Evolutionary conservation across 2,888 invertebrate genomes (phyloP).

Genomic region (Caenorhabditis macrosperma): DNA sequence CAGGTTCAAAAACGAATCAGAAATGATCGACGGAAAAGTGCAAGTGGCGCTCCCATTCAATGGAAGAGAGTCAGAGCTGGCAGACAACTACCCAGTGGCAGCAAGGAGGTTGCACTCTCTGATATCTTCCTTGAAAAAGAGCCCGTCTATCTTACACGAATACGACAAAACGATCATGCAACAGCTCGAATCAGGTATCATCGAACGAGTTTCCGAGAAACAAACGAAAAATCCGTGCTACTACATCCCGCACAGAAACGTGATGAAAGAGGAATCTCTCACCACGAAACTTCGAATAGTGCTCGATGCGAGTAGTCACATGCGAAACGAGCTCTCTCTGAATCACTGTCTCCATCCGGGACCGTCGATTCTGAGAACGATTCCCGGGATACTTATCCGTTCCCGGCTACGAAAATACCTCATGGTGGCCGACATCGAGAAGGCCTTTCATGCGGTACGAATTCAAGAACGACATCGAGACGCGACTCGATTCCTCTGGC

Average conservation of each 20-base stretch:
- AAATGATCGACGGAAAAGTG: background rate
- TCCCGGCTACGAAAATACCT: conserved; percentile 22
- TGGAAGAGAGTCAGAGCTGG: background rate
- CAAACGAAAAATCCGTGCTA: background rate
- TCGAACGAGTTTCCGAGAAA: conserved; percentile 12
- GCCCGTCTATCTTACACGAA: background rate
- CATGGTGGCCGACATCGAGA: too few species aligned
- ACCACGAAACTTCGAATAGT: too few species aligned
- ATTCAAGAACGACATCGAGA: conserved; percentile 59
- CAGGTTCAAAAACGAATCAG: background rate
- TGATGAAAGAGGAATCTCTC: too few species aligned
- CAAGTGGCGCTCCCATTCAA: conserved; percentile 6
- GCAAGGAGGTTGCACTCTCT: background rate
- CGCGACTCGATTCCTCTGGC: conserved; percentile 61
- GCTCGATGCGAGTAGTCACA: conserved; percentile 51
- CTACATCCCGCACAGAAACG: conserved; percentile 58
- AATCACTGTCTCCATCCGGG: conserved; percentile 58
- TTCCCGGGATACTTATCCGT: conserved; percentile 38
- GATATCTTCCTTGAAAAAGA: background rate
- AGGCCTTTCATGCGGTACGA: conserved; percentile 70
- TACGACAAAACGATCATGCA: conserved; percentile 22
- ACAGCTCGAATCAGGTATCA: conserved; percentile 24
- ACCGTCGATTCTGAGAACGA: conserved; percentile 29
- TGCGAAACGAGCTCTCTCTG: conserved; percentile 25
- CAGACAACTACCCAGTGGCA: background rate